phyloP scores from a whole-genome alignment of 2,888 invertebrate species.

The Cosmia trapezina region DNA sequence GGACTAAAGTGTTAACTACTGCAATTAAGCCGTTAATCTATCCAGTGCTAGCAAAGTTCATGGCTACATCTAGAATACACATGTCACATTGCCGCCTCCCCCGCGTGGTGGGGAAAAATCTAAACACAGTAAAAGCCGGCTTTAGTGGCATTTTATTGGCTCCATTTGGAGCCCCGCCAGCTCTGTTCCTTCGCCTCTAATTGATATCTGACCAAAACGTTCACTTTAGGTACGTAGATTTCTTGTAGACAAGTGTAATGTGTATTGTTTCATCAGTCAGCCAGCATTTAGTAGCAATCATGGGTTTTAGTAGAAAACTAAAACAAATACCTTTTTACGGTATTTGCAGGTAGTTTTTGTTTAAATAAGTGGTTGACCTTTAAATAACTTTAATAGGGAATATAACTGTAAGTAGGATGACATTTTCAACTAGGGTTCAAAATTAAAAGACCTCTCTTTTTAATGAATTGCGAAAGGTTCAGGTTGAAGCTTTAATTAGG shows the following conservation, averaged over 20 bases:
- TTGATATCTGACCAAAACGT: constrained; percentile 86
- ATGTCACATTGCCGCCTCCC: constrained; percentile 70
- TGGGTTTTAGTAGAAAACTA: background rate
- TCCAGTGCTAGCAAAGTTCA: constrained; percentile 62
- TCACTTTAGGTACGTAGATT: constrained; percentile 71
- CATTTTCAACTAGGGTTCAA: too few species aligned
- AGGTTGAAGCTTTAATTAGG: too few species aligned
- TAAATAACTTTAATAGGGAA: background rate
- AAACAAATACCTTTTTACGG: background rate
- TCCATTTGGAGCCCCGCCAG: constrained; percentile 84
- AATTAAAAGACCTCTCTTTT: too few species aligned
- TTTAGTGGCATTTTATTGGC: constrained; percentile 87
- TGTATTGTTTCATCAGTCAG: constrained; percentile 46
- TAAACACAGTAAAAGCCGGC: constrained; percentile 84
- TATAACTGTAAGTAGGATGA: too few species aligned
- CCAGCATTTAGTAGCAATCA: constrained; percentile 1
- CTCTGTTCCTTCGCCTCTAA: constrained; percentile 80
- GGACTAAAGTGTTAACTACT: constrained; percentile 61
- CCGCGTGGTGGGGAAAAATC: constrained; percentile 79
- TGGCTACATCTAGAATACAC: constrained; percentile 77
- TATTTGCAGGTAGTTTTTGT: background rate
- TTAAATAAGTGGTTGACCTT: background rate
- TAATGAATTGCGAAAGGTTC: too few species aligned
- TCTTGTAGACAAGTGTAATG: constrained; percentile 66
- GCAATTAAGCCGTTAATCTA: constrained; percentile 67